Conservation (phyloP, 2,888 invertebrate genomes). For the Mamestra brassicae region DNA sequence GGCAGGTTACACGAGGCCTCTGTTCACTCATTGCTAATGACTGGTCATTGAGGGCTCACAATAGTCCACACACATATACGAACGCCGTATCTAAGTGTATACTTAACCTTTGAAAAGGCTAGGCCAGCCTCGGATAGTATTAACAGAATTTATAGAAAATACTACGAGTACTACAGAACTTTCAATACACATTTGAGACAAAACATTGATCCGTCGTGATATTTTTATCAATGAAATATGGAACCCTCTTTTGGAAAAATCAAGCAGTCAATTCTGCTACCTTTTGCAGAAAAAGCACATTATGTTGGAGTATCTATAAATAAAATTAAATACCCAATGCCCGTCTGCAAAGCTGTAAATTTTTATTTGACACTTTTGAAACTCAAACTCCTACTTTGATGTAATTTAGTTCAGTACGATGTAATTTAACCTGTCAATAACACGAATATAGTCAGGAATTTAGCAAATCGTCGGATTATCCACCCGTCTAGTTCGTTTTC, state of each 20-base stretch:
- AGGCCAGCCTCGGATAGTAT: neutral
- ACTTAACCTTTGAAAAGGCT: conserved; percentile 16
- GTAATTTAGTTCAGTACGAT: neutral
- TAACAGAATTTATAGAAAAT: neutral
- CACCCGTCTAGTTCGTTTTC: neutral
- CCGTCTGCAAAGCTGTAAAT: neutral
- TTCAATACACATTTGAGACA: neutral
- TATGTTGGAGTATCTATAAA: neutral
- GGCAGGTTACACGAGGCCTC: neutral
- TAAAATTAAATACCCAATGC: neutral
- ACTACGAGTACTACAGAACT: neutral
- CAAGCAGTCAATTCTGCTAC: neutral
- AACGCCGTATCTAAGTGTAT: conserved; percentile 9
- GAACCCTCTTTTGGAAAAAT: neutral
- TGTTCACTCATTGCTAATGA: conserved; percentile 41
- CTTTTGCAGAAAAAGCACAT: neutral
- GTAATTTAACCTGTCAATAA: neutral
- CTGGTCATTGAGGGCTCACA: conserved; percentile 37
- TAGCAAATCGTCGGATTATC: neutral
- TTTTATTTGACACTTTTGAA: neutral
- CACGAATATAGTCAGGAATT: neutral
- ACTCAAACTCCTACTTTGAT: neutral
- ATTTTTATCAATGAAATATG: no score
- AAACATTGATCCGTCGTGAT: neutral
- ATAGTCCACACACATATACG: conserved; percentile 14